phyloP scores from a whole-genome alignment of 2,888 invertebrate genomes.

The Philonicus albiceps region DNA sequence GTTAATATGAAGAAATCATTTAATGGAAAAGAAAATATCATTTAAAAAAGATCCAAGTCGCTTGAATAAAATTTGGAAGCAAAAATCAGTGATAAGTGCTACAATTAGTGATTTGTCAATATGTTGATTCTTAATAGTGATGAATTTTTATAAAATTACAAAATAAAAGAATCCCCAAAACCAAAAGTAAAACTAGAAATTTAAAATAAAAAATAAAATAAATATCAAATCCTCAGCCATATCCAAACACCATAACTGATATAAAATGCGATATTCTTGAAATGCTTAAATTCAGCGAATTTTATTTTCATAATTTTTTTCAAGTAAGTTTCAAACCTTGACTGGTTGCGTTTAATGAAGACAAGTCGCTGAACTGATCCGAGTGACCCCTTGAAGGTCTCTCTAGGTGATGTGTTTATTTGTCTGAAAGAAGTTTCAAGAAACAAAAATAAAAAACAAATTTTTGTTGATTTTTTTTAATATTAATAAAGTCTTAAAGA shows the following conservation, averaged over 20 bases:
- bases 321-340: slow-evolving; percentile 47
- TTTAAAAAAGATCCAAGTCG: too few species aligned
- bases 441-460: slow-evolving; percentile 41
- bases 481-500: not conserved
- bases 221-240: not conserved
- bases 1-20: not conserved
- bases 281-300: not conserved
- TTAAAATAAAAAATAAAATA: not conserved
- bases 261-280: not conserved
- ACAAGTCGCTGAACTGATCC: slow-evolving; percentile 48
- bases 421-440: slow-evolving; percentile 48
- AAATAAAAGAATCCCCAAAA: not conserved
- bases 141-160: not conserved
- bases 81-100: not conserved
- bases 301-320: slow-evolving; percentile 13
- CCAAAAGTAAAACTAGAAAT: not conserved
- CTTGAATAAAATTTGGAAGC: not conserved
- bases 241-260: not conserved
- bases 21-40: not conserved
- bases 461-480: not conserved
- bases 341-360: slow-evolving; percentile 48
- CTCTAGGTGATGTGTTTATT: slow-evolving; percentile 44
- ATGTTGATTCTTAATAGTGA: not conserved
- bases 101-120: not conserved
- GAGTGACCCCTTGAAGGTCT: slow-evolving; percentile 46